Conservation (phyloP, 2,888 invertebrate species). For the Plebejus melissa region DNA sequence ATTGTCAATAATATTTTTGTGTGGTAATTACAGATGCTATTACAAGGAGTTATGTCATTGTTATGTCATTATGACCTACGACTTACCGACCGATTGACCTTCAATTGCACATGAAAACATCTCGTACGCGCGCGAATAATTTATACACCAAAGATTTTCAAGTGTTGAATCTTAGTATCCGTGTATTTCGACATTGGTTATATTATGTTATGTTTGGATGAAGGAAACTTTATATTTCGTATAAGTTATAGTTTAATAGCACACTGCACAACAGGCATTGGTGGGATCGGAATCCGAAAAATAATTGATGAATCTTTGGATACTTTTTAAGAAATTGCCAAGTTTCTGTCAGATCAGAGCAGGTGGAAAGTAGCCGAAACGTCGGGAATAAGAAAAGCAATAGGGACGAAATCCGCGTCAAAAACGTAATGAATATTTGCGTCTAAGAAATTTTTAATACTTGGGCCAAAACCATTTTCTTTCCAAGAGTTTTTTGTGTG, state of each 20-base stretch:
- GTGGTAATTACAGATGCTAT: background rate
- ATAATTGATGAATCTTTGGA: background rate
- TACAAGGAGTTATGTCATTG: slow-evolving; percentile 14
- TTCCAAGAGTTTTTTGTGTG: background rate
- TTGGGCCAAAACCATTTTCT: background rate
- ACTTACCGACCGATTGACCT: slow-evolving; percentile 26
- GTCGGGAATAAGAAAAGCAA: too few relatives aligned
- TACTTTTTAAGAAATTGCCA: too few relatives aligned
- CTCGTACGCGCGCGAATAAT: slow-evolving; percentile 1
- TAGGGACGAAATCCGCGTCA: too few relatives aligned
- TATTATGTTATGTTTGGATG: background rate
- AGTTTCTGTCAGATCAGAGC: too few relatives aligned
- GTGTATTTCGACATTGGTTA: background rate
- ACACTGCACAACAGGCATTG: background rate
- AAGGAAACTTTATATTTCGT: background rate
- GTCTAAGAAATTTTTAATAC: too few relatives aligned
- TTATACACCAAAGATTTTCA: background rate
- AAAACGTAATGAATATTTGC: too few relatives aligned
- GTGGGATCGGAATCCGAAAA: background rate
- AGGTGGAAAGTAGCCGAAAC: too few relatives aligned
- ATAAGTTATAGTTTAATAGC: background rate
- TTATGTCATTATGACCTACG: slow-evolving; percentile 27
- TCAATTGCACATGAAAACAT: slow-evolving; percentile 21
- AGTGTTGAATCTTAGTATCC: background rate
- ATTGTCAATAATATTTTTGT: background rate